phyloP scores from a whole-genome alignment of 2,797 vertebrate species.

The Parotocinclus haroldoi region DNA sequence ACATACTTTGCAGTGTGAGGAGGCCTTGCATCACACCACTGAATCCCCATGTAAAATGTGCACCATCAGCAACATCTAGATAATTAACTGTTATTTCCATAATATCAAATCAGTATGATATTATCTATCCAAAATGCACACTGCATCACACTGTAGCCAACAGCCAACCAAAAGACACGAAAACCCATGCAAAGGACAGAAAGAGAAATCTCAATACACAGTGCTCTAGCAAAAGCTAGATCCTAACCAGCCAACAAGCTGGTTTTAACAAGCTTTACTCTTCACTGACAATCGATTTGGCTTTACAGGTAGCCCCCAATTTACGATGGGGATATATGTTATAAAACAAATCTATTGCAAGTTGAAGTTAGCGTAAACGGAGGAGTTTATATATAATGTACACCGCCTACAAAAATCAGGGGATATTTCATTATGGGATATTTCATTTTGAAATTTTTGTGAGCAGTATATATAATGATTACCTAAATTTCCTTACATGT shows the following conservation, averaged over 20 bases:
- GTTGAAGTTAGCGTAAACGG: no score
- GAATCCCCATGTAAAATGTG: constrained; percentile 80
- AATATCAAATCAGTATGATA: constrained; percentile 39
- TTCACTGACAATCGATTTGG: no score
- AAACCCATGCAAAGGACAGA: constrained; percentile 49
- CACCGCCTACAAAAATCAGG: no score
- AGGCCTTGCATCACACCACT: constrained; percentile 85
- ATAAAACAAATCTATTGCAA: no score
- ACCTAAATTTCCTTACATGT: no score
- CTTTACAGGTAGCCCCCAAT: no score
- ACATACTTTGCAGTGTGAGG: constrained; percentile 67
- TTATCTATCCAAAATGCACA: constrained; percentile 60
- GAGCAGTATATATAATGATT: no score
- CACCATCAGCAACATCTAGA: constrained; percentile 61
- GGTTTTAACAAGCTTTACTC: not conserved
- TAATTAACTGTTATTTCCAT: constrained; percentile 52
- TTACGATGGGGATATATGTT: no score
- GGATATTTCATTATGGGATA: no score
- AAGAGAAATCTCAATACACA: constrained; percentile 18
- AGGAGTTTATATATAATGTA: no score
- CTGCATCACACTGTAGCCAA: constrained; percentile 60
- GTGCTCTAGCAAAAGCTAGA: not conserved
- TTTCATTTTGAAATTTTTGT: no score
- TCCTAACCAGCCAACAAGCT: not conserved
- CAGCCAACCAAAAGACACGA: constrained; percentile 34